Base-by-base conservation (phyloP, 2,888 invertebrate genomes). In the Erebia ligea region DNA sequence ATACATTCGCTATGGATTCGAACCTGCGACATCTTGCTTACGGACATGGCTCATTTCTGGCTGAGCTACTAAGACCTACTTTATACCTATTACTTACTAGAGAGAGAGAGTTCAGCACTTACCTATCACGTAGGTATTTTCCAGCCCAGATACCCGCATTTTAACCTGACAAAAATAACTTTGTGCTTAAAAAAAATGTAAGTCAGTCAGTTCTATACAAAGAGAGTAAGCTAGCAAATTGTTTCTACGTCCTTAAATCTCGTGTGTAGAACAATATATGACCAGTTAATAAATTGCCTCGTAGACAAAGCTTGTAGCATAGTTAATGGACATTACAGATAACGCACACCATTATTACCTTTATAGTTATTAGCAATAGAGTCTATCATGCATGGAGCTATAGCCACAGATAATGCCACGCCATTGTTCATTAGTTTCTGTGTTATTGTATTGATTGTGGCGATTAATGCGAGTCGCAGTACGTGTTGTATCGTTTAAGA, bases 251-350 rank as follows among this genome's bases (percentile, higher is more conserved):
- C 17, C 34, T 21, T 64, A 54, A 42, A 17, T 21, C 19, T 25
- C 65, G 57, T 58, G 57, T 69, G 67, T 67, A 58, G 15, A 15
- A n/a, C 34, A 62, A 48, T n/a, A 61, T 25, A 66, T 56, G 81
- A 79, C 81, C 75, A 72, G 75, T 74, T 74, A 77, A 76, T 76
- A 77, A 77, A 76, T 76, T 74, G 71, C 71, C 59, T 58, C 62
- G 71, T 71, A 75, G 73, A 77, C 76, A 76, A 75, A 78, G 78
- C 74, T 69, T 61, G 68, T 65, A 66, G 73, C 71, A 76, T 74
- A 76, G 74, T 71, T 76, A 71, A 74, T 75, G 74, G 70, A 71
- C 72, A 68, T 73, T 74, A 71, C 61, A 67, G 71, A 75, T 73
- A 76, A 70, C 45, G 70, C 68, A 67, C 21, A 57, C 76, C 59